Conservation (phyloP, 2,113 vertebrate genomes). For the Paracanthobrama guichenoti region DNA sequence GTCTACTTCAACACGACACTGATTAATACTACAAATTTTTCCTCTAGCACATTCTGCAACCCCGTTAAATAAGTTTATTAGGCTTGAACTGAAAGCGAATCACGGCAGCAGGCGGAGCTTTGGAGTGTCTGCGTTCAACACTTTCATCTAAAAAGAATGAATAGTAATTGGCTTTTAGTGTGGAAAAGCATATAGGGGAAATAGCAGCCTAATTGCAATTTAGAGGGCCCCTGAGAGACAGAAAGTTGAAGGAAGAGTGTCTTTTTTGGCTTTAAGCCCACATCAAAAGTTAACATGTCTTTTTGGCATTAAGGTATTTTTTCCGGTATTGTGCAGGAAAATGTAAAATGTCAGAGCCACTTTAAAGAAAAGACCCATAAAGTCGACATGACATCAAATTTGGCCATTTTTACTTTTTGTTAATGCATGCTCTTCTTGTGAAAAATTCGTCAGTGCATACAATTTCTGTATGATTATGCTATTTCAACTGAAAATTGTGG, state of each 20-base stretch:
- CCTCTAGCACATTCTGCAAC: slow-evolving; percentile 60
- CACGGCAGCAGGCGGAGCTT: not conserved
- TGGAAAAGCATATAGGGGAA: slow-evolving; percentile 9
- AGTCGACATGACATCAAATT: not conserved
- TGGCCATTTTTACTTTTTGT: not conserved
- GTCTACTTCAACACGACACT: slow-evolving; percentile 57
- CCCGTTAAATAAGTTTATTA: slow-evolving; percentile 64
- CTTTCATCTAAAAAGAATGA: slow-evolving; percentile 21
- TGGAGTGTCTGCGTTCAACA: not conserved
- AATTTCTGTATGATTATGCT: not conserved
- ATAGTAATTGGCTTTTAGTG: slow-evolving; percentile 33
- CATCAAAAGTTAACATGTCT: not conserved
- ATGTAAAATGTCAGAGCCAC: not conserved
- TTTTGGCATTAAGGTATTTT: not conserved
- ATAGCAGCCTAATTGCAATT: not conserved
- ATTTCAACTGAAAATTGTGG: not conserved
- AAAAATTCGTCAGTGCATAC: not conserved
- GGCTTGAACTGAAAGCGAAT: slow-evolving; percentile 26
- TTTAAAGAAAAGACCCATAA: not conserved
- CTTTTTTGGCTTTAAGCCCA: not conserved
- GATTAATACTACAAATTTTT: slow-evolving; percentile 72
- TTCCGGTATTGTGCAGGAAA: not conserved
- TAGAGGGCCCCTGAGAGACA: not conserved
- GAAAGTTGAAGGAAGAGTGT: not conserved
- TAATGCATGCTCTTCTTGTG: not conserved